Evolutionary conservation across 2,888 invertebrate species (phyloP).

Genomic region (Geophilus truncorum): DNA sequence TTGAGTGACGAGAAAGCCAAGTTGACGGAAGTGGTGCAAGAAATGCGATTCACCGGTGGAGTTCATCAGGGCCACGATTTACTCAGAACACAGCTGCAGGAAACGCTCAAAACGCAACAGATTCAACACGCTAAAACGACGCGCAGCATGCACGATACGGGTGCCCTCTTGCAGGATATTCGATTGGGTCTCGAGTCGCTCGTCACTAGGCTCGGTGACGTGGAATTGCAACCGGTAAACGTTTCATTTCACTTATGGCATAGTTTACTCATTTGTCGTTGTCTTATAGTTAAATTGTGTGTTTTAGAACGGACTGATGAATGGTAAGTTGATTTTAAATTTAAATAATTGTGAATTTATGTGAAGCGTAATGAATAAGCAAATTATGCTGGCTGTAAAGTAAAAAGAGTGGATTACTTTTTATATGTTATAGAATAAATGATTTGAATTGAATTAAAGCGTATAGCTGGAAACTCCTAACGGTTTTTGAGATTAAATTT

Average conservation of each 20-base stretch:
- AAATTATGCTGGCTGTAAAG: too few relatives aligned
- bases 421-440: too few relatives aligned
- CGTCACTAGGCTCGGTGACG: not conserved
- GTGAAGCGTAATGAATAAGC: too few relatives aligned
- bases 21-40: not conserved
- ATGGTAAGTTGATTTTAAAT: too few relatives aligned
- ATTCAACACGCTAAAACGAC: not conserved
- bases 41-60: slow-evolving; percentile 6
- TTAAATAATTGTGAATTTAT: too few relatives aligned
- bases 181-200: not conserved
- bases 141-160: not conserved
- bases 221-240: slow-evolving; percentile 23
- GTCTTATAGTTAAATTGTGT: not conserved
- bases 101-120: not conserved
- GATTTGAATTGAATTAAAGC: too few relatives aligned
- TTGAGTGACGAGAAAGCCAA: slow-evolving; percentile 1
- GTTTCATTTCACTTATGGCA: not conserved
- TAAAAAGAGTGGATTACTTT: too few relatives aligned
- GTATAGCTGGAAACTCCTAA: too few relatives aligned
- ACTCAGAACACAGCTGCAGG: not conserved
- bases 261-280: not conserved
- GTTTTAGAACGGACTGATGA: not conserved
- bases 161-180: not conserved
- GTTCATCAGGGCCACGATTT: not conserved
- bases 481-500: too few relatives aligned